A percentile compares a stretch with the other conserved stretches of the same genome.
Evolutionary conservation across 35 echinoderm and acorn worm genomes (phyloP).

Genomic region (Ophioderma brevispina): DNA sequence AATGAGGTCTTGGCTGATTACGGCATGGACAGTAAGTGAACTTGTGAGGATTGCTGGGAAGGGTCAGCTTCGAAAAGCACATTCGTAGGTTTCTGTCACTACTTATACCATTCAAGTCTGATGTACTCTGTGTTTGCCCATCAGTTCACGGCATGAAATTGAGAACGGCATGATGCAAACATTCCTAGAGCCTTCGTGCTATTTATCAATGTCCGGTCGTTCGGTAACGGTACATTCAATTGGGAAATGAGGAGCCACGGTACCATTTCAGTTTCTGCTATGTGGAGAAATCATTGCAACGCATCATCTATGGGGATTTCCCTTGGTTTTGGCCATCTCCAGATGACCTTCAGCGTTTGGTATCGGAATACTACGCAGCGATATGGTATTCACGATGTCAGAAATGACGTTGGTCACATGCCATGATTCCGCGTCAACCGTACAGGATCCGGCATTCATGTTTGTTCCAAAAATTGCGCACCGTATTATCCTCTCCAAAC

Average conservation of each 20-base stretch:
- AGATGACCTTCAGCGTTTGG: background rate
- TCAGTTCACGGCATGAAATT: background rate
- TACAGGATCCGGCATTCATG: background rate
- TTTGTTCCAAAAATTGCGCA: background rate
- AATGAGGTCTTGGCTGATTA: background rate
- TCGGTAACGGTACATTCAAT: background rate
- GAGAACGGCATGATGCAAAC: background rate
- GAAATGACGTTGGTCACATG: background rate
- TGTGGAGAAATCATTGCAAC: background rate
- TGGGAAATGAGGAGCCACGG: background rate
- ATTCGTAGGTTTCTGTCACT: background rate
- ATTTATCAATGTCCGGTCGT: background rate
- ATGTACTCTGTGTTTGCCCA: background rate
- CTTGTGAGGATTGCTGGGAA: background rate
- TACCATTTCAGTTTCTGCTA: background rate
- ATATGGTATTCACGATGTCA: background rate
- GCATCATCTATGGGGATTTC: background rate
- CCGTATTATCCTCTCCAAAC: background rate
- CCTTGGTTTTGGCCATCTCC: background rate
- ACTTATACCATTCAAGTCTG: background rate
- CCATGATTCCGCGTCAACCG: background rate
- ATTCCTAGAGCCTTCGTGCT: background rate
- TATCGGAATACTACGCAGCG: background rate
- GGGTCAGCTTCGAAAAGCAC: background rate
- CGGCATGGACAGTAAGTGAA: background rate